Evolutionary conservation across 2,113 vertebrate species (phyloP).

Genomic region (Zingel zingel): DNA sequence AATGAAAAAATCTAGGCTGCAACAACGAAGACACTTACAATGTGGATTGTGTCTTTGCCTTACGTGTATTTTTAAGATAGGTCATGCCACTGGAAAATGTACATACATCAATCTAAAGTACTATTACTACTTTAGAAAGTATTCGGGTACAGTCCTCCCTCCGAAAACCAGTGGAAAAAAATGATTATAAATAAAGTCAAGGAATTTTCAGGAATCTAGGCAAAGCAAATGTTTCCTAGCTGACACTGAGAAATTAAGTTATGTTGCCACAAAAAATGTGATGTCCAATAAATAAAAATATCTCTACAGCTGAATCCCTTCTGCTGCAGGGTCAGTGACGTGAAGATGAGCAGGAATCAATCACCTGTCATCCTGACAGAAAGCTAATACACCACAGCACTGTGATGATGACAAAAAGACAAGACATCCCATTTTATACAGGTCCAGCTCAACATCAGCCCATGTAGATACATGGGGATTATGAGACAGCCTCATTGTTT

Average conservation of each 20-base stretch:
- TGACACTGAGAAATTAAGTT: background rate
- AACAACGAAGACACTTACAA: too few species aligned
- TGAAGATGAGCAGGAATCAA: background rate
- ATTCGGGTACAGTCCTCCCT: background rate
- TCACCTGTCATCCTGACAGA: constrained; percentile 3
- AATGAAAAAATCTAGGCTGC: background rate
- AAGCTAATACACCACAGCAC: constrained; percentile 14
- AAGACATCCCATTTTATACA: background rate
- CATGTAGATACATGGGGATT: background rate
- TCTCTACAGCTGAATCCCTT: background rate
- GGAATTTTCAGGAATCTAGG: background rate
- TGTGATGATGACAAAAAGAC: background rate
- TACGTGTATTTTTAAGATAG: too few species aligned
- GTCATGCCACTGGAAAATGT: too few species aligned
- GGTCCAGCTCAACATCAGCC: background rate
- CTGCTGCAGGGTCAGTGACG: background rate
- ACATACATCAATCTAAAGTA: too few species aligned
- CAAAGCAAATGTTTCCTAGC: background rate
- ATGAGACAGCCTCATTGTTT: background rate
- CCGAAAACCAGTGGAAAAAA: background rate
- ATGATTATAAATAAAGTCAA: background rate
- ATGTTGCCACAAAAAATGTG: background rate
- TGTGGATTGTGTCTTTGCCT: too few species aligned
- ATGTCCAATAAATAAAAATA: constrained; percentile 3
- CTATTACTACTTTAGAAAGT: too few species aligned